phyloP scores from a whole-genome alignment of 2,113 vertebrate species.

The Gulo gulo region DNA sequence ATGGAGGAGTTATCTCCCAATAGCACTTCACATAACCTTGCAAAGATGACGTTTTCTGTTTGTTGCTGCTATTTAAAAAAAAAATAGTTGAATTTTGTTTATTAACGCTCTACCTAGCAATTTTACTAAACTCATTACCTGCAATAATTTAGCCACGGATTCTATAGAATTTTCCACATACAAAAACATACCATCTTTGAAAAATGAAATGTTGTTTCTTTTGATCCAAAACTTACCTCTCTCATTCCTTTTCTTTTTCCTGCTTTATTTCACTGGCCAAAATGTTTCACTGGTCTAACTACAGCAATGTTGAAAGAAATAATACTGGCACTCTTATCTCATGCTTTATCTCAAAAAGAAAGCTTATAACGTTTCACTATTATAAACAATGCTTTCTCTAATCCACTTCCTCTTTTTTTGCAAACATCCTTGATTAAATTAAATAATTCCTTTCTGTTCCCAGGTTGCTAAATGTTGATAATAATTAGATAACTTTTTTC shows the following conservation, averaged over 20 bases:
- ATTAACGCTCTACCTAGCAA: not conserved
- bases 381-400: not conserved
- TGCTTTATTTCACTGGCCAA: conserved; percentile 1
- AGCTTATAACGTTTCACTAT: not conserved
- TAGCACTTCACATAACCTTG: not conserved
- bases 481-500: not conserved
- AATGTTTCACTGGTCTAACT: not conserved
- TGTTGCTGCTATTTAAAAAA: not conserved
- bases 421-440: not conserved
- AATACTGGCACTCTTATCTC: not conserved
- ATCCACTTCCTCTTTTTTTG: not conserved
- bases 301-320: not conserved
- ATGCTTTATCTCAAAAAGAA: not conserved
- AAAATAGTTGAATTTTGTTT: not conserved
- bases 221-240: not conserved
- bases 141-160: not conserved
- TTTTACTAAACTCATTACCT: conserved; percentile 13
- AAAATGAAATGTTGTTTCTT: not conserved
- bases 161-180: not conserved
- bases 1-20: not conserved
- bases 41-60: not conserved
- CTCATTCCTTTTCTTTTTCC: not conserved
- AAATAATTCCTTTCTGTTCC: not conserved
- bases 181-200: not conserved
- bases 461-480: not conserved